These are phyloP conservation scores for Dendrolimus pini DNA, from an alignment of 2,888 invertebrate genomes.

Conservation along the genomic window DNA sequence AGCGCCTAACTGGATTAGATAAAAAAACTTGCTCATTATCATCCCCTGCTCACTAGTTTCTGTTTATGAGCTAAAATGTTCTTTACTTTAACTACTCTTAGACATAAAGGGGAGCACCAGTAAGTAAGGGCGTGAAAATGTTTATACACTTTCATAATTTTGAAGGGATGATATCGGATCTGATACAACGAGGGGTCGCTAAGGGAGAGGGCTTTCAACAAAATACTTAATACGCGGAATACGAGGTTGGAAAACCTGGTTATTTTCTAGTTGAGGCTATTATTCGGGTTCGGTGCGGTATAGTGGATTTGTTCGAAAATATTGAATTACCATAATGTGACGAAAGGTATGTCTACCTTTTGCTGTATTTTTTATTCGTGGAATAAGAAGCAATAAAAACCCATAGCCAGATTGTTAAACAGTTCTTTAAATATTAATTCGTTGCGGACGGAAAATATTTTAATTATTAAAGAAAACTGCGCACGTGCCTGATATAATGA, in stretches of 20 bases:
- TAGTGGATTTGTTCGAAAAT: slow-evolving; percentile 33
- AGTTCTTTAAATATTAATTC: too few relatives aligned
- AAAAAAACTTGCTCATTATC: neutral
- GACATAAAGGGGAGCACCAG: slow-evolving; percentile 42
- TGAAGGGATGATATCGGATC: slow-evolving; percentile 68
- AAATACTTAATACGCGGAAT: slow-evolving; percentile 69
- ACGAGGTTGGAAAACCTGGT: slow-evolving; percentile 56
- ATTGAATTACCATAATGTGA: slow-evolving; percentile 31
- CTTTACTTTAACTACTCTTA: neutral
- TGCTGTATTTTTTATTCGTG: too few relatives aligned
- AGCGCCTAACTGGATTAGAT: too few relatives aligned
- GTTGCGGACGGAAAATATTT: too few relatives aligned
- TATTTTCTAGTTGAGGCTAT: slow-evolving; percentile 40
- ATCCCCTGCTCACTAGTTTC: neutral
- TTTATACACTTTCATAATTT: slow-evolving; percentile 76
- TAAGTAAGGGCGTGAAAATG: slow-evolving; percentile 66
- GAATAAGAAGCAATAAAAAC: too few relatives aligned
- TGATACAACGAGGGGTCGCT: slow-evolving; percentile 51
- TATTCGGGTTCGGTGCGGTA: slow-evolving; percentile 35
- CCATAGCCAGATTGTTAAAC: too few relatives aligned
- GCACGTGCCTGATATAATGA: too few relatives aligned
- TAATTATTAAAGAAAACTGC: too few relatives aligned
- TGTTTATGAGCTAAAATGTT: neutral
- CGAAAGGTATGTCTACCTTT: too few relatives aligned
- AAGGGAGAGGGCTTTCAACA: slow-evolving; percentile 58